A percentile compares a stretch with the other conserved stretches of the same genome.
Conservation (phyloP, 2,113 vertebrate genomes). For the Plestiodon gilberti region DNA sequence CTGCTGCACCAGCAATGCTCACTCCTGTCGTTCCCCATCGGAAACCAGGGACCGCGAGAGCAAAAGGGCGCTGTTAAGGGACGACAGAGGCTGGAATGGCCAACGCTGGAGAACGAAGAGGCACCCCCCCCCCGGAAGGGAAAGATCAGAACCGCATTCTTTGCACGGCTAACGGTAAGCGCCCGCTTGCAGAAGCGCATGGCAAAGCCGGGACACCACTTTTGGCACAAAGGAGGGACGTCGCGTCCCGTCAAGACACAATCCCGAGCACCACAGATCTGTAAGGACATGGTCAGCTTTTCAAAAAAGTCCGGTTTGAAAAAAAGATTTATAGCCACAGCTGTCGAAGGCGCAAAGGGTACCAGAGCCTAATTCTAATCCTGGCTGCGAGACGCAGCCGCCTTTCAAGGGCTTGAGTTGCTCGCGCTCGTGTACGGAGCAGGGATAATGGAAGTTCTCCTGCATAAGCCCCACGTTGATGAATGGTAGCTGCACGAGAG, state of each 20-base stretch:
- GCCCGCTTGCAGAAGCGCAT: background rate
- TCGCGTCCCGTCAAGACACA: background rate
- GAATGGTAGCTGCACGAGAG: too few species aligned
- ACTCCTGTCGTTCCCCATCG: fast-evolving
- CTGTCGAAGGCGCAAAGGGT: too few species aligned
- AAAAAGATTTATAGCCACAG: too few species aligned
- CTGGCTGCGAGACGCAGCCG: too few species aligned
- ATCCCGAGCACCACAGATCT: too few species aligned
- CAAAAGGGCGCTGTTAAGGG: background rate
- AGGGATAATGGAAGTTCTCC: background rate
- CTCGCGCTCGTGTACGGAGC: too few species aligned
- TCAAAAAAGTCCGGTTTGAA: too few species aligned
- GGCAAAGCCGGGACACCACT: background rate
- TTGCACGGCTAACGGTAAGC: background rate
- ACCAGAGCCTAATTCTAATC: background rate
- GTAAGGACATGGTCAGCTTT: background rate
- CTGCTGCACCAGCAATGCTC: fast-evolving
- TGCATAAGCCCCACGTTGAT: background rate
- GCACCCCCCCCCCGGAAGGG: background rate
- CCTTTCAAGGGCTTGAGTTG: background rate
- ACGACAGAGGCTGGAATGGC: background rate
- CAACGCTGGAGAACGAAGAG: too few species aligned
- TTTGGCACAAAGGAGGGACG: background rate
- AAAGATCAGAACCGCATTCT: background rate
- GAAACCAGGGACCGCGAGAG: background rate